These are phyloP conservation scores for Sebastes kiyomatsui DNA, from an alignment of 2,797 vertebrate species.

Conservation along the genomic window DNA sequence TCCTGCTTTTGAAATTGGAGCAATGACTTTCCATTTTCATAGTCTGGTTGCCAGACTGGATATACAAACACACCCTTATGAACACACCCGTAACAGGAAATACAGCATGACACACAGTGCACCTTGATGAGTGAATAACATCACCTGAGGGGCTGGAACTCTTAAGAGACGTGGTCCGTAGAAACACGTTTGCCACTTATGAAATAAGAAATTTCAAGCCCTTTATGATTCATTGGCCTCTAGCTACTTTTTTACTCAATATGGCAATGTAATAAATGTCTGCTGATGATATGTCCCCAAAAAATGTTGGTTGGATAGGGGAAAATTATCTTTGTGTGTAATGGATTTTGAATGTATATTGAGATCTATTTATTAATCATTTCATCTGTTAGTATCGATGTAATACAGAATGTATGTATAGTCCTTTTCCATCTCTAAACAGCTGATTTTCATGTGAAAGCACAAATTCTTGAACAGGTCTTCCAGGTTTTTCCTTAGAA, in stretches of 20 bases:
- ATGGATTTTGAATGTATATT: constrained; percentile 10
- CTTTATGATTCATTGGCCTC: neutral
- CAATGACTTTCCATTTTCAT: neutral
- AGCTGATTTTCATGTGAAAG: constrained; percentile 16
- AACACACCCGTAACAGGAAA: constrained; percentile 43
- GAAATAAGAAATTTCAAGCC: neutral
- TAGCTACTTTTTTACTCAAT: neutral
- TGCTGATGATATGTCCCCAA: neutral
- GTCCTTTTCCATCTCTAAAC: neutral
- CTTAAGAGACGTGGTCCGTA: neutral
- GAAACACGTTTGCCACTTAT: neutral
- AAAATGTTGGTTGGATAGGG: neutral
- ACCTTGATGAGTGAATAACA: neutral
- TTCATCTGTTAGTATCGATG: constrained; percentile 19
- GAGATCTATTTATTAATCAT: constrained; percentile 20
- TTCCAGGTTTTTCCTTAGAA: constrained; percentile 48
- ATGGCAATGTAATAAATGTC: neutral
- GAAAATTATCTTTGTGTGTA: constrained; percentile 7
- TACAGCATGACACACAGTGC: constrained; percentile 28
- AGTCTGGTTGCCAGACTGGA: neutral
- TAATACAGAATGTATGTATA: neutral
- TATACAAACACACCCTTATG: constrained; percentile 29
- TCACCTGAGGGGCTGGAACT: constrained; percentile 13
- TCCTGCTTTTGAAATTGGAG: neutral
- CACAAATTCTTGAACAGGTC: constrained; percentile 39